Evolutionary conservation across 2,113 vertebrate genomes (phyloP), one percentile per base, ranked within the genome.

Genomic region (Gavia stellata): DNA sequence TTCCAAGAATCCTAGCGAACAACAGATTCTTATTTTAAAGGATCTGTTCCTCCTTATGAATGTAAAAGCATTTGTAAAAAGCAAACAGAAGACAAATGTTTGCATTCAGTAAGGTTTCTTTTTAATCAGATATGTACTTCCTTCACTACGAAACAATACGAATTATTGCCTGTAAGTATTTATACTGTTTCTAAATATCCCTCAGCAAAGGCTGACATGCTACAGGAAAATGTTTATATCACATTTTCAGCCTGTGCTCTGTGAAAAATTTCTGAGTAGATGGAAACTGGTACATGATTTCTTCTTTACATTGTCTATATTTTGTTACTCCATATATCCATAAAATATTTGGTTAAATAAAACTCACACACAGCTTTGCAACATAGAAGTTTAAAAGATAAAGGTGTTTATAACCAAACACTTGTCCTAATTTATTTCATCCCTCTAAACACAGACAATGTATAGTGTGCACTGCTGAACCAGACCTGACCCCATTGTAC

Each of bases 121-220:
- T 92, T 89, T 66, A 65, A 78, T 81, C 65, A 49, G 72, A 9
- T 91, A 68, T 7, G 21, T 79, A 74, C 55, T 83, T 70, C 40
- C n/a, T 82, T 92, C 53, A 65, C 75, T 75, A 55, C 4, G 12
- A 86, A 86, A 90, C 82, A 91, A 88, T 36, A 88, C 17, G 72
- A 86, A 81, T 91, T 44, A 66, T 81, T 86, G 75, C 52, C 75
- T 94, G n/a, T 40, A 70, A 72, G 52, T 68, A 42, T 95, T 95
- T 95, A 65, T 18, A 28, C 45, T 88, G 21, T 50, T 86, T 81
- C 65, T 84, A 11, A 7, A 50, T 40, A 86, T 47, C 59, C 63
- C 47, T 90, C 63, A 92, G 62, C 79, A 95, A 88, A 96, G 92
- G 86, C 92, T 96, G 82, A 75, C 34, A 62, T 47, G 87, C 61